Evolutionary conservation across 2,888 invertebrate genomes (phyloP).

Genomic region (Rhyacophila evoluta): DNA sequence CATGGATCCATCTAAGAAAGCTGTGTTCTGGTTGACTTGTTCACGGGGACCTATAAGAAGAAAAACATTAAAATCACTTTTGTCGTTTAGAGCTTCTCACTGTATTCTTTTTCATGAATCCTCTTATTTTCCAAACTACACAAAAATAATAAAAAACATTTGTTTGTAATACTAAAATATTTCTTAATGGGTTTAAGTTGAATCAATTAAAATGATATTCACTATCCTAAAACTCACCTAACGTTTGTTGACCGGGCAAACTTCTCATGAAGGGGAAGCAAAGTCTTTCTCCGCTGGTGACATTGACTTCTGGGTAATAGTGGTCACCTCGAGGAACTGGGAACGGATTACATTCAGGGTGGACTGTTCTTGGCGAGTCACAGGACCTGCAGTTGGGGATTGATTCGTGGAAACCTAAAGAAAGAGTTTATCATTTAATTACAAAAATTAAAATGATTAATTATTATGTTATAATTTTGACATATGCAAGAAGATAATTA

Average conservation of each 20-base stretch:
- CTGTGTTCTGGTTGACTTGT: conserved; percentile 94
- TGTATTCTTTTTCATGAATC: too few species aligned
- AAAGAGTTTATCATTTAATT: too few species aligned
- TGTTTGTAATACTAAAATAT: too few species aligned
- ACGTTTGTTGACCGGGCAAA: conserved; percentile 88
- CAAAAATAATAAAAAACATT: too few species aligned
- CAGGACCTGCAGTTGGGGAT: conserved; percentile 92
- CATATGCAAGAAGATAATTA: too few species aligned
- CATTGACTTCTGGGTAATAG: conserved; percentile 88
- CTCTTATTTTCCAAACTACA: too few species aligned
- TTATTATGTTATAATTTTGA: too few species aligned
- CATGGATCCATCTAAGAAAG: conserved; percentile 88
- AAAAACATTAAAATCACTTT: too few species aligned
- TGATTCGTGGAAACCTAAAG: conserved; percentile 87
- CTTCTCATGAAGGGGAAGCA: conserved; percentile 97
- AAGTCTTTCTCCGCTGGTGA: conserved; percentile 83
- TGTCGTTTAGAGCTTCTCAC: too few species aligned
- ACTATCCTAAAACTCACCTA: conserved; percentile 66
- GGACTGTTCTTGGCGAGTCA: conserved; percentile 87
- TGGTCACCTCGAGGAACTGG: conserved; percentile 90
- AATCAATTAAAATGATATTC: too few species aligned
- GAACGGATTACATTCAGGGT: conserved; percentile 95
- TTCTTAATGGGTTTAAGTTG: too few species aligned
- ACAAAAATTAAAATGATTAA: too few species aligned
- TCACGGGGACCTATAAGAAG: conserved; percentile 79